These are phyloP conservation scores for Bombus balteatus DNA, from an alignment of 1,140 invertebrate species.

Conservation along the genomic window DNA sequence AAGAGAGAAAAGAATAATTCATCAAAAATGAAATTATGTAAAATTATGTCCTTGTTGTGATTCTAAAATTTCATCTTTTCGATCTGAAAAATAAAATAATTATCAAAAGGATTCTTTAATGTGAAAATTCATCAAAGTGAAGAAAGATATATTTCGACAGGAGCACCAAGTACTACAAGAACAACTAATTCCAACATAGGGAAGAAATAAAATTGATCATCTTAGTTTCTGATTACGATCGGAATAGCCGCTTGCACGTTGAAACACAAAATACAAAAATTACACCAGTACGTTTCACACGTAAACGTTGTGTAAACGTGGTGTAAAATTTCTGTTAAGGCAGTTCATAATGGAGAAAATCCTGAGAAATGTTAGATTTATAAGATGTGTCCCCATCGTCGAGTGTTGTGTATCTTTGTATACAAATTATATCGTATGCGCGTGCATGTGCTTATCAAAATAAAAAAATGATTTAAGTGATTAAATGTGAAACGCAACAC, in stretches of 20 bases:
- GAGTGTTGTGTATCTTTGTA: not conserved
- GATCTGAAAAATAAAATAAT: too few species aligned
- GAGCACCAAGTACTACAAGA: not conserved
- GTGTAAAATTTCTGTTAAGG: conserved; percentile 35
- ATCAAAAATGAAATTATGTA: not conserved
- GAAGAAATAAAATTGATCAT: conserved; percentile 16
- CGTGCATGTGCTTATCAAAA: not conserved
- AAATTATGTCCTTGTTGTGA: not conserved
- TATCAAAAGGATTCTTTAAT: too few species aligned
- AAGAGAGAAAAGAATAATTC: not conserved
- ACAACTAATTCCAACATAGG: not conserved
- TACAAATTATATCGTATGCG: not conserved
- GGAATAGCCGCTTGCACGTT: conserved; percentile 81
- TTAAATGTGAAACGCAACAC: conserved; percentile 15
- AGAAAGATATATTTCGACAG: not conserved
- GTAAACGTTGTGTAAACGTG: not conserved
- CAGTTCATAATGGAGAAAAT: not conserved
- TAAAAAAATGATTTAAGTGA: conserved; percentile 2
- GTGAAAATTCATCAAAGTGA: too few species aligned
- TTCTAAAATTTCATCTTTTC: not conserved
- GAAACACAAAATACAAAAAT: conserved; percentile 73
- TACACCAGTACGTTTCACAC: not conserved
- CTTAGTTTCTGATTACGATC: conserved; percentile 73
- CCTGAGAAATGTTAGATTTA: conserved; percentile 10
- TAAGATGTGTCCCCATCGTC: not conserved